Evolutionary conservation across 1,140 invertebrate species (phyloP).

Genomic region (Apocrypta bakeri): DNA sequence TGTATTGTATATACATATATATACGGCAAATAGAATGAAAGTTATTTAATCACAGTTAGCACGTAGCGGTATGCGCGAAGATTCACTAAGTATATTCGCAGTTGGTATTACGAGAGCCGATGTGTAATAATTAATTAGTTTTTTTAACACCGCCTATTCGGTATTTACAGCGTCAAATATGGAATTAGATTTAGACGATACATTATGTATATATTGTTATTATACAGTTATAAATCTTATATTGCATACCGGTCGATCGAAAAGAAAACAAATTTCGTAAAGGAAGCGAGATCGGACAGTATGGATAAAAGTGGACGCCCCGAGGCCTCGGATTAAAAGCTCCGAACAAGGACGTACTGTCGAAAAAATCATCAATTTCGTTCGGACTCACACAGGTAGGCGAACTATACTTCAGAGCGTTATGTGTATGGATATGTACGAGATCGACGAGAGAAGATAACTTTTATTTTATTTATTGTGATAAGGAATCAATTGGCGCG

Average conservation of each 20-base stretch:
- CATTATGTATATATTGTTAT: no score
- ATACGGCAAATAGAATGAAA: neutral
- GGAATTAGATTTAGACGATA: no score
- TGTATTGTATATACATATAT: no score
- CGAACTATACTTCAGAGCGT: no score
- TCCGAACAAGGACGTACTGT: neutral
- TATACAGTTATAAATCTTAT: no score
- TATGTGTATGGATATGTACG: no score
- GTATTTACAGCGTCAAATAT: neutral
- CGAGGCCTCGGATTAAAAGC: neutral
- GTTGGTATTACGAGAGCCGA: neutral
- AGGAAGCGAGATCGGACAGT: neutral
- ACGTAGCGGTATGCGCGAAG: neutral
- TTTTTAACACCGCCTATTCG: neutral
- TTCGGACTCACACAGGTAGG: no score
- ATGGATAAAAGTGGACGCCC: neutral
- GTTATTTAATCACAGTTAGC: neutral
- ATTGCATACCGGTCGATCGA: no score
- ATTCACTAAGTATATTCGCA: neutral
- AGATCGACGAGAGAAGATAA: neutral
- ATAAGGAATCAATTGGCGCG: neutral
- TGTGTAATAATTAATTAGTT: neutral
- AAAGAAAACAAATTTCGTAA: neutral
- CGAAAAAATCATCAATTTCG: neutral
- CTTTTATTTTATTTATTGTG: neutral